These are phyloP conservation scores for Muraenolepis orangiensis DNA, from an alignment of 2,797 vertebrate species.

Conservation along the genomic window DNA sequence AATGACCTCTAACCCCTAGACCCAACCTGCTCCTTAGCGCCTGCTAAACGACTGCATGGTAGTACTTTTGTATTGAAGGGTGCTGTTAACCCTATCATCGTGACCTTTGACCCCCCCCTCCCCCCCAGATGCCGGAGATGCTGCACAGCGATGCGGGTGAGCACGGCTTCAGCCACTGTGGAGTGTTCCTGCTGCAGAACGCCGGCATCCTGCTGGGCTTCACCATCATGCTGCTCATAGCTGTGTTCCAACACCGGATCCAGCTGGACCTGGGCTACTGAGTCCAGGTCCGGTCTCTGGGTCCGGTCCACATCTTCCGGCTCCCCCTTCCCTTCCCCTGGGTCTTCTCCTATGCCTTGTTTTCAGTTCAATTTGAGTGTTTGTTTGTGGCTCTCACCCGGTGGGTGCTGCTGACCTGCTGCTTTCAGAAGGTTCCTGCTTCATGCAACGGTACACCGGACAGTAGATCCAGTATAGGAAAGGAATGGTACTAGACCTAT, in stretches of 20 bases:
- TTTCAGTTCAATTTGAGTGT: background rate
- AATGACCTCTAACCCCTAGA: no score
- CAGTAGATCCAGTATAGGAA: no score
- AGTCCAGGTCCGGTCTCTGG: background rate
- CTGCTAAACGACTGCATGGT: background rate
- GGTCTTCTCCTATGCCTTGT: background rate
- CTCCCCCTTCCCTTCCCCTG: background rate
- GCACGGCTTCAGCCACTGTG: slow-evolving; percentile 93
- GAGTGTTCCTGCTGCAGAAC: slow-evolving; percentile 95
- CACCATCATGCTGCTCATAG: slow-evolving; percentile 93
- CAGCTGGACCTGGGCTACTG: slow-evolving; percentile 84
- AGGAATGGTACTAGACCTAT: no score
- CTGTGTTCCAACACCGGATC: slow-evolving; percentile 92
- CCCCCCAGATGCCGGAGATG: slow-evolving; percentile 93
- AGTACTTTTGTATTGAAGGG: background rate
- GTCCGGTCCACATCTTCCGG: background rate
- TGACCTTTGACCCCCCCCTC: background rate
- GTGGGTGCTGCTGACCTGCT: no score
- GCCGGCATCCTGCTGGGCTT: slow-evolving; percentile 94
- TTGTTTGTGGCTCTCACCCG: background rate
- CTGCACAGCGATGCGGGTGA: slow-evolving; percentile 93
- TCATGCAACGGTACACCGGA: background rate
- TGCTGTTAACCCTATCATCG: background rate
- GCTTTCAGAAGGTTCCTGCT: background rate
- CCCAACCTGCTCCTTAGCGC: no score